These are phyloP conservation scores for Balaenoptera acutorostrata DNA, from an alignment of 2,113 vertebrate species.

Conservation along the genomic window DNA sequence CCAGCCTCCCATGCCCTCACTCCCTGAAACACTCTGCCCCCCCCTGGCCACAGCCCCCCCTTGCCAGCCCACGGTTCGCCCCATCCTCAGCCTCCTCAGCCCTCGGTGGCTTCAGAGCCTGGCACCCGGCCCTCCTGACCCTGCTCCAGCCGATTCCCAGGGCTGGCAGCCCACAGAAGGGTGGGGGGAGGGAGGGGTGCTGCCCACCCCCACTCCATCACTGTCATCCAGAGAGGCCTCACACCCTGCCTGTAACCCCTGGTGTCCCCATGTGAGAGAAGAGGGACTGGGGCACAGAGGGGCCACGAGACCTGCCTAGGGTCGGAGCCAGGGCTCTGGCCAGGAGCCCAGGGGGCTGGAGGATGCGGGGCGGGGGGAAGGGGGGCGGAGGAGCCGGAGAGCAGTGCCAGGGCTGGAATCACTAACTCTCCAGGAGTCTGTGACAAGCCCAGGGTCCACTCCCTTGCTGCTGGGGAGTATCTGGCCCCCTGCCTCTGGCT, in stretches of 20 bases:
- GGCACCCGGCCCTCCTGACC: background rate
- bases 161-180: too few relatives aligned
- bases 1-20: background rate
- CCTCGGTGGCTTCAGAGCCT: accelerated
- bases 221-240: background rate
- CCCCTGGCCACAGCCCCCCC: accelerated
- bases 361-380: accelerated
- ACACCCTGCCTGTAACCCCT: background rate
- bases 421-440: accelerated
- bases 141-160: background rate
- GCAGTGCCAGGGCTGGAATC: accelerated
- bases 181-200: accelerated
- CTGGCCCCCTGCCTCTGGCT: background rate
- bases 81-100: background rate
- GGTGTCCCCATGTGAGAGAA: accelerated
- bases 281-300: background rate
- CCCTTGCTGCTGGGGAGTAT: background rate
- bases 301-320: background rate
- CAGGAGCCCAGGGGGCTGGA: too few relatives aligned
- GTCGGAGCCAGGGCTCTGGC: too few relatives aligned
- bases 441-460: background rate
- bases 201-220: background rate
- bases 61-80: accelerated
- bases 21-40: background rate
- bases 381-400: accelerated